phyloP scores from a whole-genome alignment of 1,140 invertebrate genomes.

The Meloidogyne hapla region DNA sequence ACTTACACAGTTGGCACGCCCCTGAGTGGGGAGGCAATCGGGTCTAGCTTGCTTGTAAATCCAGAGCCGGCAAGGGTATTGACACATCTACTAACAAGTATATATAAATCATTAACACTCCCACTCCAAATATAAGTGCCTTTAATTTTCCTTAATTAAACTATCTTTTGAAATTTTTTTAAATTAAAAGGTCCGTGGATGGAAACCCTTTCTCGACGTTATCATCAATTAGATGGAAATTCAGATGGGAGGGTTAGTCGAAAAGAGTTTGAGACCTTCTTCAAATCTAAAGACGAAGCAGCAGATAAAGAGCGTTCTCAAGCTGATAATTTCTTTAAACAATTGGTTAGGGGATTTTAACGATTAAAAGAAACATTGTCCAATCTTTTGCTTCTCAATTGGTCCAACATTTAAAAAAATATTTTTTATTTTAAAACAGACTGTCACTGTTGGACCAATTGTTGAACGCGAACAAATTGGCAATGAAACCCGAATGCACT shows the following conservation, averaged over 20 bases:
- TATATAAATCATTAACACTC: no score
- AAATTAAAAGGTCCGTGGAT: slow-evolving; percentile 41
- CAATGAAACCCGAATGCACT: slow-evolving; percentile 22
- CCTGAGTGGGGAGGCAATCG: no score
- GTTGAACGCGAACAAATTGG: slow-evolving; percentile 24
- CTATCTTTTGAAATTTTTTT: background rate
- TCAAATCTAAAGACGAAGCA: slow-evolving; percentile 42
- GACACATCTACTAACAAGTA: no score
- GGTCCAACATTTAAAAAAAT: slow-evolving; percentile 18
- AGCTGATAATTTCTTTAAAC: slow-evolving; percentile 52
- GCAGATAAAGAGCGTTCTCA: slow-evolving; percentile 42
- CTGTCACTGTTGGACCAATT: slow-evolving; percentile 30
- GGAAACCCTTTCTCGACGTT: slow-evolving; percentile 48
- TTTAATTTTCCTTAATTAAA: no score
- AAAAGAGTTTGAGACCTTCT: slow-evolving; percentile 53
- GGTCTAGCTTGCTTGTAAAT: no score
- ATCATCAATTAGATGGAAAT: slow-evolving; percentile 52
- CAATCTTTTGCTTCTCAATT: background rate
- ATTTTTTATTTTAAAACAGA: slow-evolving; percentile 11
- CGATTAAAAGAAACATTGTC: background rate
- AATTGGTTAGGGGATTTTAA: slow-evolving; percentile 45
- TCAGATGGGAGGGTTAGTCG: slow-evolving; percentile 52
- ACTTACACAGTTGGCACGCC: no score
- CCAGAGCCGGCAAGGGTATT: no score
- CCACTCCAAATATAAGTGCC: no score